Percentiles rank a stretch among this genome's conserved stretches.
phyloP scores from a whole-genome alignment of 2,113 vertebrate species.

The Caretta caretta region DNA sequence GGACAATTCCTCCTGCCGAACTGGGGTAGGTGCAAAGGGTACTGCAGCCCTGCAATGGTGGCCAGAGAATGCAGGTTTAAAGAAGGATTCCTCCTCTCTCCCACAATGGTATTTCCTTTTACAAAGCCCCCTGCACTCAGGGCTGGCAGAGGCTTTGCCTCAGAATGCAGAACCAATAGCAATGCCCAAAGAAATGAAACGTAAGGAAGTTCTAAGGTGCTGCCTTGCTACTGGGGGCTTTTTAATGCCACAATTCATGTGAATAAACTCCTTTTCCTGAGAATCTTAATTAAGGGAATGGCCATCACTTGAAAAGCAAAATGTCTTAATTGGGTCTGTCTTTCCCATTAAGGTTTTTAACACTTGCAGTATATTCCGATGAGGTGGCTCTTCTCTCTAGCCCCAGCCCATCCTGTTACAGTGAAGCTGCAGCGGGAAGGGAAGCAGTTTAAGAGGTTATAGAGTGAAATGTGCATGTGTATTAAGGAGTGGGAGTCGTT shows the following conservation, averaged over 20 bases:
- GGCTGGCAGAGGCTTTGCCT: not conserved
- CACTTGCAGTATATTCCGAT: not conserved
- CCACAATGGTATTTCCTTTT: not conserved
- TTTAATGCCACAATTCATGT: slow-evolving; percentile 37
- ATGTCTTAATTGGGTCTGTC: slow-evolving; percentile 61
- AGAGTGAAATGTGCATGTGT: not conserved
- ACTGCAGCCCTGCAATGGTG: not conserved
- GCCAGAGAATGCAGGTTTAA: not conserved
- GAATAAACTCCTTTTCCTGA: slow-evolving; percentile 60
- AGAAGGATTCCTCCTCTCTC: rapidly evolving
- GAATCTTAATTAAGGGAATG: slow-evolving; percentile 66
- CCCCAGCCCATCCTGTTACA: not conserved
- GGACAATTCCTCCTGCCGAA: not conserved
- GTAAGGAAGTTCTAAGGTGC: rapidly evolving
- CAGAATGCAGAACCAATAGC: rapidly evolving
- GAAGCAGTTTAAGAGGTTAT: not conserved
- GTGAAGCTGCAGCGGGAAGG: rapidly evolving
- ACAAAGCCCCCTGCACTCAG: not conserved
- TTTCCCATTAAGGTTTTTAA: not conserved
- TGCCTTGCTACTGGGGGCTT: not conserved
- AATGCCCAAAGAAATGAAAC: rapidly evolving
- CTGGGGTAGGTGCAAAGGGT: not conserved
- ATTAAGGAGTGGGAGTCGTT: slow-evolving; percentile 43
- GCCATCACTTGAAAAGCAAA: slow-evolving; percentile 46
- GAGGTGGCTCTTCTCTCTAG: not conserved